Evolutionary conservation across 2,113 vertebrate species (phyloP), one percentile per base, ranked within the genome.

Genomic region (Hemiscyllium ocellatum): DNA sequence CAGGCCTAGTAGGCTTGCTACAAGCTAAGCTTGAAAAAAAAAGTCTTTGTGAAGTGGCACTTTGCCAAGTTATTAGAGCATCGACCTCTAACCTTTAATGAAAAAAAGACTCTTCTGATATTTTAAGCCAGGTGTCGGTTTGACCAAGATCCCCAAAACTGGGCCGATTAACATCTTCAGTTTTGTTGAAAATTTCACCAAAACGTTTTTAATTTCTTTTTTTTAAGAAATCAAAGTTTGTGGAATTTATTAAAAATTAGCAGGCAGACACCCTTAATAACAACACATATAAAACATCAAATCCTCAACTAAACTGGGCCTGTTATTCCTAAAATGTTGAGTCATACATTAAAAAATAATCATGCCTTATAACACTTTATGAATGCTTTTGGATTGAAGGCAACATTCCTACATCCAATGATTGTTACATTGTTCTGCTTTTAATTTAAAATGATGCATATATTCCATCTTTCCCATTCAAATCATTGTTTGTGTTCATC

Each of bases 1-100:
- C 96, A 96, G 97, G 96, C 96, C 6, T 0, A 7, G 47, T 37
- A 50, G 96, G 96, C 96, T 97, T 96, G 96, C 95, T 26, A 96
- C 94, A 50, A 95, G 94, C 94, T 37, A 68, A 95, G 96, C 95
- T 90, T 96, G 17, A 0, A 20, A 20, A 96, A n/a, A 61, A 17
- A 22, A 33, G 65, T 47, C 93, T 56, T 93, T 72, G 70, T 87
- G 22, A 96, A 96, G 95, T 0, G 22, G 95, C 15, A 96, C 96
- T 96, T 76, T 86, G 65, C 69, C 66, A 95, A 29, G 42, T 91
- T 8, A 13, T 0, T 95, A 85, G 76, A 47, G 69, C 33, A 6
- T 72, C 15, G 96, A 96, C 83, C 96, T 96, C 68, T 0, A 95
- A 80, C 52, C 95, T 86, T 83, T 42, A 95, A 95, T 56, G 50